Evolutionary conservation across 2,888 invertebrate species (phyloP).

Genomic region (Brachyptera risi): DNA sequence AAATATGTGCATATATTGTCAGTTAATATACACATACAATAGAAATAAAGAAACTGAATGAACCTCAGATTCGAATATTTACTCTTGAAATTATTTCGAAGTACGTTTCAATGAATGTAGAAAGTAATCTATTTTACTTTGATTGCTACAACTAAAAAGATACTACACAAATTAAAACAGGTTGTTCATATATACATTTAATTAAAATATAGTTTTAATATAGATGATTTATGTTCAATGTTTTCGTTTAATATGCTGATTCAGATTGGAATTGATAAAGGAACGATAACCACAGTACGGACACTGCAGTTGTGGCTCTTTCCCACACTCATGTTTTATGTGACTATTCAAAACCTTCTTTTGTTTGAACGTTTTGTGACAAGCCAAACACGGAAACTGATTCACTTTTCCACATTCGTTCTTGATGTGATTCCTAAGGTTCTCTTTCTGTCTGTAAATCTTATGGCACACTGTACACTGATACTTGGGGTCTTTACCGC

Average conservation of each 20-base stretch:
- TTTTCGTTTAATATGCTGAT: slow-evolving; percentile 27
- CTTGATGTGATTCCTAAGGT: slow-evolving; percentile 41
- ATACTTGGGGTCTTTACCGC: slow-evolving; percentile 45
- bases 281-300: slow-evolving; percentile 35
- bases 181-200: no score
- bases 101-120: no score
- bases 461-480: slow-evolving; percentile 43
- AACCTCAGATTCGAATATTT: no score
- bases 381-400: slow-evolving; percentile 42
- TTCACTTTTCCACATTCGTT: slow-evolving; percentile 42
- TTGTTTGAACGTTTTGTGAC: slow-evolving; percentile 41
- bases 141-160: no score
- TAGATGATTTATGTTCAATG: background rate
- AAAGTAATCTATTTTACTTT: no score
- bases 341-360: slow-evolving; percentile 37
- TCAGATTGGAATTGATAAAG: slow-evolving; percentile 35
- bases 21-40: no score
- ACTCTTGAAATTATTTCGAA: no score
- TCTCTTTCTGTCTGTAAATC: slow-evolving; percentile 44
- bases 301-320: slow-evolving; percentile 38
- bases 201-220: no score
- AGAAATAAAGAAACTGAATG: no score
- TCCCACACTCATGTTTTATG: slow-evolving; percentile 40
- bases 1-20: no score
- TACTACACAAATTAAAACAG: no score